These are phyloP conservation scores for Harlomillsia oculata DNA, from an alignment of 1,140 invertebrate genomes.

Conservation along the genomic window DNA sequence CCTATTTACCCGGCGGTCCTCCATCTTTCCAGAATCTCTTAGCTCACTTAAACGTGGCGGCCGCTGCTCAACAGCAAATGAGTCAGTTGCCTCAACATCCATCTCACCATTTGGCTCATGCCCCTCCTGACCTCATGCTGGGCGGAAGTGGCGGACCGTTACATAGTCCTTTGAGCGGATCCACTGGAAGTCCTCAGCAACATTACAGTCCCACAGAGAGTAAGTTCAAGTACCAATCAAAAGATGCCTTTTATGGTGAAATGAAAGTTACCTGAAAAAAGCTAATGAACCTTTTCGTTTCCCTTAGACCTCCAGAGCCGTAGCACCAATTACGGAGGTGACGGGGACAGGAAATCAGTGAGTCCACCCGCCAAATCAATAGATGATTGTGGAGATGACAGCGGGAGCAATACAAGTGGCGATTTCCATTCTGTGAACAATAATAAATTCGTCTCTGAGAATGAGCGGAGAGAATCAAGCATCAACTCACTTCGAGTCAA, in stretches of 20 bases:
- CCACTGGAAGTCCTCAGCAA: conserved; percentile 21
- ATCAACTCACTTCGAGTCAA: conserved; percentile 81
- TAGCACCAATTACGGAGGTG: conserved; percentile 2
- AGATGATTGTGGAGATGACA: conserved; percentile 5
- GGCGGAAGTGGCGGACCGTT: conserved; percentile 30
- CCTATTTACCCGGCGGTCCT: conserved; percentile 37
- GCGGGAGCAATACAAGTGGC: conserved; percentile 9
- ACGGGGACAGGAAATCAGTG: conserved; percentile 7
- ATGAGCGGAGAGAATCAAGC: conserved; percentile 74
- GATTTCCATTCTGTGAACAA: conserved; percentile 6
- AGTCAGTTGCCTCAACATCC: conserved; percentile 40
- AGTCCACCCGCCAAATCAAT: conserved; percentile 9
- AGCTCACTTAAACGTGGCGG: conserved; percentile 56
- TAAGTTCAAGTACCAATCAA: conserved; percentile 30
- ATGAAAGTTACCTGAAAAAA: too few species aligned
- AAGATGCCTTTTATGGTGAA: background rate
- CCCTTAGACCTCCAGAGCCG: background rate
- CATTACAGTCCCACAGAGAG: conserved; percentile 17
- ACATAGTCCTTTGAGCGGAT: conserved; percentile 21
- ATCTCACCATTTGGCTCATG: conserved; percentile 42
- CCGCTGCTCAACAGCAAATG: conserved; percentile 36
- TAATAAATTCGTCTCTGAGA: conserved; percentile 37
- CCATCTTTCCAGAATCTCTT: conserved; percentile 72
- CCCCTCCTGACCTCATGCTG: conserved; percentile 36
- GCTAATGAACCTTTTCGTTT: too few species aligned